A percentile compares a stretch with the other conserved stretches of the same genome.
These are phyloP conservation scores for Monomorium pharaonis DNA, from an alignment of 1,140 invertebrate genomes.

Conservation along the genomic window DNA sequence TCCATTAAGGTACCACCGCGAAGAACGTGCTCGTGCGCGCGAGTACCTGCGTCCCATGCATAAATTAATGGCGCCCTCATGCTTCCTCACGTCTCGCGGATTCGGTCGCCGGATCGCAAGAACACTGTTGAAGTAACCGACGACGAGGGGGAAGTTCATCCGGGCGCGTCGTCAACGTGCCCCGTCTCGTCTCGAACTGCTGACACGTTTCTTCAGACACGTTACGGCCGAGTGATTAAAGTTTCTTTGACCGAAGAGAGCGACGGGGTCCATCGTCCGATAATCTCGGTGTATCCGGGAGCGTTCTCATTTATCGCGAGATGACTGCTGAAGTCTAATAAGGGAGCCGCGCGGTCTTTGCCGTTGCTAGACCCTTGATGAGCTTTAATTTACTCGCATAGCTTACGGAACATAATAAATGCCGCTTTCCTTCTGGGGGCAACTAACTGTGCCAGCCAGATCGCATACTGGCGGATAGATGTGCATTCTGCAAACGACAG, in stretches of 20 bases:
- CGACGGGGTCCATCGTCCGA: neutral
- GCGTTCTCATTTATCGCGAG: conserved; percentile 48
- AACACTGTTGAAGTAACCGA: neutral
- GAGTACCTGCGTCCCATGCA: conserved; percentile 62
- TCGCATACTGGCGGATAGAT: conserved; percentile 47
- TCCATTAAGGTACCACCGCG: conserved; percentile 66
- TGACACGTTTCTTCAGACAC: conserved; percentile 48
- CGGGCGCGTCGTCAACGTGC: conserved; percentile 13
- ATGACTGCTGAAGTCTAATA: conserved; percentile 39
- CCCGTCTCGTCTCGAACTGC: neutral
- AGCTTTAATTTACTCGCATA: conserved; percentile 66
- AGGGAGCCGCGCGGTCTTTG: conserved; percentile 53
- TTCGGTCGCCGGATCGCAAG: conserved; percentile 55
- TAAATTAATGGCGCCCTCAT: conserved; percentile 70
- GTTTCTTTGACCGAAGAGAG: conserved; percentile 35
- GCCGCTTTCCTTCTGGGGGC: conserved; percentile 22
- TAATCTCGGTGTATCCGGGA: conserved; percentile 23
- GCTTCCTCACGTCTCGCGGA: conserved; percentile 65
- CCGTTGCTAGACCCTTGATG: conserved; percentile 51
- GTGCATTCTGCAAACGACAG: conserved; percentile 67
- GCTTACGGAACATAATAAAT: conserved; percentile 67
- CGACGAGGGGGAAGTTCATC: conserved; percentile 5
- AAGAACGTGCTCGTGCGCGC: conserved; percentile 54
- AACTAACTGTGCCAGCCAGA: conserved; percentile 59
- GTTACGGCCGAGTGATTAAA: conserved; percentile 43